phyloP scores from a whole-genome alignment of 2,113 vertebrate genomes.

The Xiphophorus hellerii region DNA sequence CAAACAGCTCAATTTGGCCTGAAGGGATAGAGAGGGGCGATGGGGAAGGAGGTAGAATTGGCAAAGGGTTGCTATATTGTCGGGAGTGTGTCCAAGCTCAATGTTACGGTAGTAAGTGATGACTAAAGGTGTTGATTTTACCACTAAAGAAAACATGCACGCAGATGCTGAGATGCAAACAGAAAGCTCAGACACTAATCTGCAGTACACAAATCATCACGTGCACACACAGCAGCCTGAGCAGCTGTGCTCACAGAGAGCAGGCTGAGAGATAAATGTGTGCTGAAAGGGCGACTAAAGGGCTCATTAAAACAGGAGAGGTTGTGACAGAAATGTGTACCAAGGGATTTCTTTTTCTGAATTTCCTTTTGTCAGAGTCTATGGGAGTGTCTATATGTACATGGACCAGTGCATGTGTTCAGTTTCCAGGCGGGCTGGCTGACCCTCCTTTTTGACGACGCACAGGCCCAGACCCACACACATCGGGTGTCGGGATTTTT shows the following conservation, averaged over 20 bases:
- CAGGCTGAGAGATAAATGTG: slow-evolving; percentile 61
- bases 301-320: slow-evolving; percentile 69
- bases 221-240: slow-evolving; percentile 29
- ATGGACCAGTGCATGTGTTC: slow-evolving; percentile 35
- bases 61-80: slow-evolving; percentile 38
- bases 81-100: slow-evolving; percentile 54
- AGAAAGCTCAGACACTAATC: slow-evolving; percentile 60
- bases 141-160: slow-evolving; percentile 51
- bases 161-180: slow-evolving; percentile 45
- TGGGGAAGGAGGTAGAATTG: slow-evolving; percentile 21
- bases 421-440: slow-evolving; percentile 62
- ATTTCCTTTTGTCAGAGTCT: slow-evolving; percentile 37
- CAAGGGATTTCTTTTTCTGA: slow-evolving; percentile 61
- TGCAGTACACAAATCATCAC: slow-evolving; percentile 53
- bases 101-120: slow-evolving; percentile 49
- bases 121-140: slow-evolving; percentile 41
- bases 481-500: slow-evolving; percentile 73
- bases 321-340: slow-evolving; percentile 71
- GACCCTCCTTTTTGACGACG: slow-evolving; percentile 34
- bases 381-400: slow-evolving; percentile 6
- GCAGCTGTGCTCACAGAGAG: slow-evolving; percentile 75
- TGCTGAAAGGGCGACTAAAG: slow-evolving; percentile 70
- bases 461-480: slow-evolving; percentile 42
- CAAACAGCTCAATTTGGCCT: slow-evolving; percentile 63
- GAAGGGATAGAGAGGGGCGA: slow-evolving; percentile 20